phyloP scores from a whole-genome alignment of 1,140 invertebrate species.

The Vanessa atalanta region DNA sequence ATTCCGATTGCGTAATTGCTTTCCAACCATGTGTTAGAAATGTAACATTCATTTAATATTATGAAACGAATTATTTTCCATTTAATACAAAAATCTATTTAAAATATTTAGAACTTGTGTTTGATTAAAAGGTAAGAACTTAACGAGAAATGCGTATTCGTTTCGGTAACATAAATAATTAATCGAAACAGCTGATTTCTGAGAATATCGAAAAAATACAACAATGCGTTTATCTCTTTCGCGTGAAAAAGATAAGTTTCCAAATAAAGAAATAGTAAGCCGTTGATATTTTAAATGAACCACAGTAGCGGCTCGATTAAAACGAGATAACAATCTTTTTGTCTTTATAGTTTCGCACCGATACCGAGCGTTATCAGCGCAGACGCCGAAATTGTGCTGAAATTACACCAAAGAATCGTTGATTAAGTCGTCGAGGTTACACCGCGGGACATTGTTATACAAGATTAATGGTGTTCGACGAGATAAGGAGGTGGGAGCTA shows the following conservation, averaged over 20 bases:
- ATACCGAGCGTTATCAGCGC: conserved; percentile 56
- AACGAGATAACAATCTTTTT: conserved; percentile 40
- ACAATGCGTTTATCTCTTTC: conserved; percentile 18
- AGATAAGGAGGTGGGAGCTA: conserved; percentile 76
- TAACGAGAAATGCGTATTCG: background rate
- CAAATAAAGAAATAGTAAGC: conserved; percentile 36
- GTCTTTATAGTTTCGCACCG: conserved; percentile 47
- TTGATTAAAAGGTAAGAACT: background rate
- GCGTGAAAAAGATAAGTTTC: conserved; percentile 22
- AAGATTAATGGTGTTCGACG: conserved; percentile 75
- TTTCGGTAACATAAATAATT: background rate
- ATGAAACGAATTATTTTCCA: no score
- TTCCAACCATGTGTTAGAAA: conserved; percentile 4
- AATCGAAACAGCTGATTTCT: conserved; percentile 10
- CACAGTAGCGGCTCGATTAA: conserved; percentile 34
- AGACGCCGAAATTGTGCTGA: conserved; percentile 57
- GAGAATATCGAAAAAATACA: conserved; percentile 2
- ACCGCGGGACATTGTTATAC: conserved; percentile 74
- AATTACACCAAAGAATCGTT: conserved; percentile 53
- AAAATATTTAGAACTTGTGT: no score
- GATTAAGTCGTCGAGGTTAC: conserved; percentile 72
- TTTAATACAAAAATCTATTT: no score
- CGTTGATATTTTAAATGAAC: conserved; percentile 29
- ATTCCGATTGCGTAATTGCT: conserved; percentile 17
- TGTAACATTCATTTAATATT: background rate